Evolutionary conservation across 2,113 vertebrate genomes (phyloP).

Genomic region (Ranitomeya imitator): DNA sequence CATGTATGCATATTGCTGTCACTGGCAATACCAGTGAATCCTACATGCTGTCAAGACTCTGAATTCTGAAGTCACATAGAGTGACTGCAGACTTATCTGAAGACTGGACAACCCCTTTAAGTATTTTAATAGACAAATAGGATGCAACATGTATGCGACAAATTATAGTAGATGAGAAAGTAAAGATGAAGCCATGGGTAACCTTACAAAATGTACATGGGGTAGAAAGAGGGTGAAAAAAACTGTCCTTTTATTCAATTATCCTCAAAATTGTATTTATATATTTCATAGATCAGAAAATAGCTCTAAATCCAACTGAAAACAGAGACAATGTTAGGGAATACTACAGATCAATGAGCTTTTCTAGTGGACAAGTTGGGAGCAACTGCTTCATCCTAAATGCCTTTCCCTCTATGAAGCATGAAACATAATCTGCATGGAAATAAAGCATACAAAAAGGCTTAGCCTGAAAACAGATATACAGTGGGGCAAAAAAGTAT

Average conservation of each 20-base stretch:
- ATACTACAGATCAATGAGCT: background rate
- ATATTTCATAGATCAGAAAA: background rate
- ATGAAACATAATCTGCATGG: slow-evolving; percentile 18
- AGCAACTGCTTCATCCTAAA: background rate
- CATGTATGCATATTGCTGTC: too few relatives aligned
- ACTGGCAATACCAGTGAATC: too few relatives aligned
- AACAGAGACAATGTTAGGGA: background rate
- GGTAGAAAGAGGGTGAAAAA: too few relatives aligned
- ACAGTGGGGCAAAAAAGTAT: too few relatives aligned
- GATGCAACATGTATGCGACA: background rate
- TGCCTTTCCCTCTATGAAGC: slow-evolving; percentile 13
- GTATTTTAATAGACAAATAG: background rate
- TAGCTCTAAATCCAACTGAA: background rate
- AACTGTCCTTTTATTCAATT: too few relatives aligned
- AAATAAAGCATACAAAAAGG: slow-evolving; percentile 14
- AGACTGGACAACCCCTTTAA: background rate
- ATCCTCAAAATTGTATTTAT: background rate
- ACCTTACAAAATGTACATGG: background rate
- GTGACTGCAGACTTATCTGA: too few relatives aligned
- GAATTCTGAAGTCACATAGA: too few relatives aligned
- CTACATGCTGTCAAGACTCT: too few relatives aligned
- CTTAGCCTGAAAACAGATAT: slow-evolving; percentile 4
- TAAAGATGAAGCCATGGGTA: background rate
- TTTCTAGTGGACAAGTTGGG: background rate
- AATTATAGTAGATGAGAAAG: background rate